Conservation (phyloP, 2,888 invertebrate species). For the Aproaerema taeniolella region DNA sequence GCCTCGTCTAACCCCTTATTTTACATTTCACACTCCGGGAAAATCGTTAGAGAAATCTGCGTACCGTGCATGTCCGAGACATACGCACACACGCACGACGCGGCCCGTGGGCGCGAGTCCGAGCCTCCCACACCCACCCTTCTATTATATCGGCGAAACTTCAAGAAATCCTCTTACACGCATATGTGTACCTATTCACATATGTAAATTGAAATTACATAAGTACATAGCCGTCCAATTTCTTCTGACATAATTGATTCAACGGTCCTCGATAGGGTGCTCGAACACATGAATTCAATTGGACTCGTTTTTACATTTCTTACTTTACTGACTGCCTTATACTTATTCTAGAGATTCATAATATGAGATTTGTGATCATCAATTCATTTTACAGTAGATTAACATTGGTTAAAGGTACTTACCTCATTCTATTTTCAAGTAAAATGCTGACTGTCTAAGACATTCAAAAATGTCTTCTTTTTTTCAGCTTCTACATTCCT, state of each 20-base stretch:
- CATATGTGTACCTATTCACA: slow-evolving; percentile 53
- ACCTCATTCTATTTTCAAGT: too few relatives aligned
- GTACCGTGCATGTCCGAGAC: slow-evolving; percentile 74
- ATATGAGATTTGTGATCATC: too few relatives aligned
- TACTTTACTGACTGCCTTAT: too few relatives aligned
- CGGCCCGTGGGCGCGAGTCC: slow-evolving; percentile 40
- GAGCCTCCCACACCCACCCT: slow-evolving; percentile 45
- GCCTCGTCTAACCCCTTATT: slow-evolving; percentile 75
- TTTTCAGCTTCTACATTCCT: too few relatives aligned
- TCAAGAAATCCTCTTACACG: slow-evolving; percentile 71
- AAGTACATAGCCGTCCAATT: slow-evolving; percentile 33
- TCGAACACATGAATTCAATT: too few relatives aligned
- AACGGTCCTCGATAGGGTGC: background rate
- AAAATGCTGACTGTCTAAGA: too few relatives aligned
- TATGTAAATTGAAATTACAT: slow-evolving; percentile 55
- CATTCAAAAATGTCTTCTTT: too few relatives aligned
- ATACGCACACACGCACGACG: slow-evolving; percentile 50
- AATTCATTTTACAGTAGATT: too few relatives aligned
- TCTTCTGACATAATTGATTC: slow-evolving; percentile 32
- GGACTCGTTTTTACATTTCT: too few relatives aligned
- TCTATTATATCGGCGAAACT: slow-evolving; percentile 68
- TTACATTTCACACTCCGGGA: slow-evolving; percentile 78
- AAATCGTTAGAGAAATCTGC: slow-evolving; percentile 78
- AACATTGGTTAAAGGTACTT: too few relatives aligned
- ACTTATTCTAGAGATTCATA: too few relatives aligned